Base-by-base conservation (phyloP, 2,888 invertebrate species). In the Iselma pallidipennis region DNA sequence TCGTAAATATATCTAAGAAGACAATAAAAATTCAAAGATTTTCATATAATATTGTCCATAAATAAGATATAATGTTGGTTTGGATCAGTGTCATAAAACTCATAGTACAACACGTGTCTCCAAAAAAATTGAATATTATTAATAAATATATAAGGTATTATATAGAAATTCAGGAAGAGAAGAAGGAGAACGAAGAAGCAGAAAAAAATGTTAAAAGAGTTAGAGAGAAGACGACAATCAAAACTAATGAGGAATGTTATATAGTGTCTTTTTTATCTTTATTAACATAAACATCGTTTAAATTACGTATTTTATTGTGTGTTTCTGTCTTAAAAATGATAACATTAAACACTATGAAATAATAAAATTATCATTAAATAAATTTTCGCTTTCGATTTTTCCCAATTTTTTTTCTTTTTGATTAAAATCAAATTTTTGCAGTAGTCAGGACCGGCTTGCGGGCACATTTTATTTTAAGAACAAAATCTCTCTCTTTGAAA, bases 11-110 rank as follows among this genome's bases (percentile, higher is more conserved):
- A 29, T 37, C 26, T 21, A 42, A 48, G 23, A 49, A 53, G 33
- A 61, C 37, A 53, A 61, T 57, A 57, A 56, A 59, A 60, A 51
- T 37, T 42, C 31, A 55, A 59, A 51, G 16, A 4, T 31, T 55
- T 56, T 29, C 54, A 16, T 16, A 49, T 55, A 55, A 55, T 55
- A 55, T 54, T 49, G 52, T 28, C 45, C 42, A 60, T 60, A 55
- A 60, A 59, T 42, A 54, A 51, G 57, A 57, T 42, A 51, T 57
- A 57, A 37, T 52, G 51, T 50, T 49, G 37, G 49, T 50, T 25
- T 28, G 33, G 26, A 16, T 37, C 16, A 37, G 7, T 37, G 10
- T 16, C 16, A 16, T 16, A 37, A 37, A 16, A 2, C 16, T 7
- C 19, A 37, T 7, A 5, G 7, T 16, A 33, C 5, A 16, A 6